These are phyloP conservation scores for Lagorchestes hirsutus DNA, from an alignment of 2,797 vertebrate genomes.

Conservation along the genomic window DNA sequence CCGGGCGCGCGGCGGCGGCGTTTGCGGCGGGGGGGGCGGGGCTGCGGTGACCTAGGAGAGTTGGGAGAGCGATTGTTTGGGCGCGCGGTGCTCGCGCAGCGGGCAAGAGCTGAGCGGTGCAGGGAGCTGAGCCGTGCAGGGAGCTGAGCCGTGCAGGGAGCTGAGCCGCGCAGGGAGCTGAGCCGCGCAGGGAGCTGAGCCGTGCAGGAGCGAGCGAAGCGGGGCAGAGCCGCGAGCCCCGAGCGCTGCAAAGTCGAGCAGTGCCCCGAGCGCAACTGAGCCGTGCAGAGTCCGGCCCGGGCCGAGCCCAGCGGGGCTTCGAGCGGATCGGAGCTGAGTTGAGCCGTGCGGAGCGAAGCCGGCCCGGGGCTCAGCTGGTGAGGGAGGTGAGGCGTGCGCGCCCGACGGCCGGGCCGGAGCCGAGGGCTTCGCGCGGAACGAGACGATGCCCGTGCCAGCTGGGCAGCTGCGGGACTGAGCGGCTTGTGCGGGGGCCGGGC, in stretches of 20 bases:
- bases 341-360: not conserved
- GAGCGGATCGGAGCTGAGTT: not conserved
- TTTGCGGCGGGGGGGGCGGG: constrained; percentile 62
- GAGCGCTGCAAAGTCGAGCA: constrained; percentile 31
- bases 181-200: constrained; percentile 1
- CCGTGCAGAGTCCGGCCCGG: not conserved
- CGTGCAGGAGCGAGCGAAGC: not conserved
- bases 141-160: not conserved
- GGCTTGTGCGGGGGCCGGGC: not conserved
- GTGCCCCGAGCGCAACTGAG: not conserved
- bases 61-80: not conserved
- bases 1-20: constrained; percentile 61
- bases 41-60: not conserved
- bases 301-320: not conserved
- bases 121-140: not conserved
- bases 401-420: not conserved
- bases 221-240: constrained; percentile 53
- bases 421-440: not conserved
- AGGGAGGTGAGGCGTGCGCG: constrained; percentile 16
- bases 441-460: constrained; percentile 55
- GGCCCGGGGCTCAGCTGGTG: not conserved
- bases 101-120: not conserved
- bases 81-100: not conserved
- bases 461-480: constrained; percentile 28
- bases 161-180: not conserved